Evolutionary conservation across 2,888 invertebrate genomes (phyloP).

Genomic region (Rhopalosiphum nymphaeae): DNA sequence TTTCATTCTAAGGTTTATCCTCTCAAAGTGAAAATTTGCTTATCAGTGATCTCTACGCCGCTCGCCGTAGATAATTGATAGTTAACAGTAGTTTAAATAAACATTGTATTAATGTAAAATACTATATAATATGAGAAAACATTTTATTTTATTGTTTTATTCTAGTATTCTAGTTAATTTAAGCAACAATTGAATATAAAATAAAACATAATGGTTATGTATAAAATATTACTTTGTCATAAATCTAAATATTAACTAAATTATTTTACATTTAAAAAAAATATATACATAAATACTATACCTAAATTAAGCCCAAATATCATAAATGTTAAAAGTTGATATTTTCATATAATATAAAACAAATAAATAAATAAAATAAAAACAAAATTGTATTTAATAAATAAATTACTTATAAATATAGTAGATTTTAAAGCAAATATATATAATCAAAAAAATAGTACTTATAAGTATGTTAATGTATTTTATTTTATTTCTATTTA

Average conservation of each 20-base stretch:
- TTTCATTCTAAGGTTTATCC: not conserved
- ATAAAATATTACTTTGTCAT: not conserved
- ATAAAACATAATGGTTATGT: not conserved
- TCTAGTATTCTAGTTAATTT: not conserved
- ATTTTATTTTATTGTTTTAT: not conserved
- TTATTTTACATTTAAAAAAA: not conserved
- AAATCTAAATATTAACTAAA: not conserved
- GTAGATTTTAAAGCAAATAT: too few species aligned
- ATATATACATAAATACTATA: not conserved
- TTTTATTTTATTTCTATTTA: not conserved
- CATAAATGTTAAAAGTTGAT: not conserved
- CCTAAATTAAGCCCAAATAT: not conserved
- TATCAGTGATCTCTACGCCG: not conserved
- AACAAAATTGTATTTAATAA: not conserved
- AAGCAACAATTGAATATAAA: not conserved
- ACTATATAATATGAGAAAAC: not conserved
- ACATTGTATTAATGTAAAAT: not conserved
- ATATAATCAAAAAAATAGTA: too few species aligned
- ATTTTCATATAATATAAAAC: not conserved
- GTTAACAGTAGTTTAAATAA: not conserved
- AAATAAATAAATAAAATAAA: too few species aligned
- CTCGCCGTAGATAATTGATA: not conserved
- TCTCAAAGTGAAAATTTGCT: not conserved
- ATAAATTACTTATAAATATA: too few species aligned
- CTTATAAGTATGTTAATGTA: not conserved